These are phyloP conservation scores for Dolichopus griseipennis DNA, from an alignment of 2,888 invertebrate species.

Conservation along the genomic window DNA sequence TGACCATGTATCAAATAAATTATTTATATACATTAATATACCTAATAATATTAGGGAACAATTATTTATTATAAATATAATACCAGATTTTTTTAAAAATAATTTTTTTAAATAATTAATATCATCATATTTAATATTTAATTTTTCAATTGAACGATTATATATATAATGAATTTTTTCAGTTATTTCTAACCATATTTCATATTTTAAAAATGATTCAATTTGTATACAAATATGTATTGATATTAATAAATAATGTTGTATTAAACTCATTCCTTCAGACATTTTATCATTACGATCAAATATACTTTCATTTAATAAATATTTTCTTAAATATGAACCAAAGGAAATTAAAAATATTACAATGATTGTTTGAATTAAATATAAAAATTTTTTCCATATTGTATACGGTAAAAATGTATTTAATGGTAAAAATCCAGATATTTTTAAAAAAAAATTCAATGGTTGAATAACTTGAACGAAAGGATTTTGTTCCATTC, in stretches of 20 bases:
- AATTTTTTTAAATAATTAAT: neutral
- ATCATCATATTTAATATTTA: neutral
- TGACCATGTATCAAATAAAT: neutral
- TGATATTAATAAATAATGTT: neutral
- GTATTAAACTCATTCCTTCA: neutral
- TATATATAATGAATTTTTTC: neutral
- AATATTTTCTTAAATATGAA: neutral
- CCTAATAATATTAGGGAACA: too few relatives aligned
- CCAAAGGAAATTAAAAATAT: neutral
- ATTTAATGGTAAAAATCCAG: neutral
- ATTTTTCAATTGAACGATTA: neutral
- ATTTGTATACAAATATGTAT: neutral
- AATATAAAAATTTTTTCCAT: neutral
- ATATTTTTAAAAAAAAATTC: neutral
- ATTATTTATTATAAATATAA: neutral
- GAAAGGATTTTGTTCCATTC: neutral
- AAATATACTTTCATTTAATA: neutral
- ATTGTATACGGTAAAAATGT: neutral
- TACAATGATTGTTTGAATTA: neutral
- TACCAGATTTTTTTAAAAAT: neutral
- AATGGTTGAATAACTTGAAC: neutral
- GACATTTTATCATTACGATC: neutral
- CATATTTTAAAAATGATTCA: neutral
- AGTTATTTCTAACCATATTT: neutral
- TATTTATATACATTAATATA: neutral